phyloP scores from a whole-genome alignment of 2,113 vertebrate species.

The Chloropsis cyanopogon region DNA sequence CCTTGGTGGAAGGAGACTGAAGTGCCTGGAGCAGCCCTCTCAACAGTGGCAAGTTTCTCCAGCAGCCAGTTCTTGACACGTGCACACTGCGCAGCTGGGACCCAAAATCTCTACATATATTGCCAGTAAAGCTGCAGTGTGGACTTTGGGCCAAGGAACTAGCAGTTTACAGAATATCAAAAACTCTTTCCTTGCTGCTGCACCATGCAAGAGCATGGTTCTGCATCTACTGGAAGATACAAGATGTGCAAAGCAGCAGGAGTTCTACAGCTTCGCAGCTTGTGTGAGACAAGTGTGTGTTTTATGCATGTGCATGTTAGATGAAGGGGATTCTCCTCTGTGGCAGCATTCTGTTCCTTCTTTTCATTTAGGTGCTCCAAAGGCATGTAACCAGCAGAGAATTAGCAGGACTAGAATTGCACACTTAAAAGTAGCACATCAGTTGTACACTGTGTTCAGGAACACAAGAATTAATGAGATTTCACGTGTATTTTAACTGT shows the following conservation, averaged over 20 bases:
- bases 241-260: not conserved
- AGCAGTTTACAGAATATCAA: not conserved
- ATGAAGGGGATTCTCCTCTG: not conserved
- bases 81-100: fast-evolving
- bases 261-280: not conserved
- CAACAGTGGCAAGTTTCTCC: not conserved
- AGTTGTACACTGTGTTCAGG: not conserved
- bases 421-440: not conserved
- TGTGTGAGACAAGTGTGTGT: not conserved
- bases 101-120: not conserved
- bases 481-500: not conserved
- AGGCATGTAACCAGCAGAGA: not conserved
- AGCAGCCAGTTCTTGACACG: not conserved
- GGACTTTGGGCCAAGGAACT: not conserved
- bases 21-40: not conserved
- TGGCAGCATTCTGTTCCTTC: not conserved
- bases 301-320: not conserved
- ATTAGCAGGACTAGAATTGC: not conserved
- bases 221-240: not conserved
- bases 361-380: not conserved
- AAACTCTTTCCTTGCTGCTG: not conserved
- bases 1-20: not conserved
- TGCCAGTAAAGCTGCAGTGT: not conserved
- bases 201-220: not conserved
- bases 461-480: not conserved